Base-by-base conservation (phyloP, 1,140 invertebrate species). In the Lepidostoma basale region DNA sequence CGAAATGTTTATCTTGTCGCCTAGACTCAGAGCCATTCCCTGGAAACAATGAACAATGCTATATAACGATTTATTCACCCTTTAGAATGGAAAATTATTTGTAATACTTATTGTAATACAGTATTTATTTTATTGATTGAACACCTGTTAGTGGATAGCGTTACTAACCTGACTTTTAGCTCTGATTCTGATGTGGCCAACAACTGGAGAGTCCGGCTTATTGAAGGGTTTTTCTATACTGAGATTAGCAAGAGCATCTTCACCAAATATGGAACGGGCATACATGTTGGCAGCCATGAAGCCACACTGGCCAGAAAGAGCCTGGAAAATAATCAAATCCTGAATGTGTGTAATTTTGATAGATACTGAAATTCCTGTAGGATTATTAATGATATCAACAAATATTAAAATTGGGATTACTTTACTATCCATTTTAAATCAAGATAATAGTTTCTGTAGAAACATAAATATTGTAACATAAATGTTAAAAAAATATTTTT, bases 231-330 rank as follows among this genome's bases (percentile, higher is more conserved):
- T 98, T 81, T 99, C 98, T 74, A 99, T 96, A 76, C 95, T 98
- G 71, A 99, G 87, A 87, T 99, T 99, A 47, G 97, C 98, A 65
- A 99, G 82, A 2, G 97, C 97, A 82, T 99, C 97, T 84, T 99
- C 98, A 2, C 98, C 98, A 83, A 99, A 99, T 76, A 99, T 99
- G 2, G 97, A 98, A 76, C 96, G 83, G 33, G 98, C 97, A 84
- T 99, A 99, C 86, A 99, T 91, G 78, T 99, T 99, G 30, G 97
- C 98, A 33, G 97, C 97, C 93, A 99, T 96, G 81, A 99, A 99
- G 12, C 97, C 96, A 81, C 97, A 99, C 75, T 98, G 94, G 0
- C 97, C 97, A 6, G 91, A 92, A 30, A 98, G 80, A 16, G 96
- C 96, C 90, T 92, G 75, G 6, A 45, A 62, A 22, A 45, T 39